A percentile compares a stretch with the other conserved stretches of the same genome.
phyloP scores from a whole-genome alignment of 2,113 vertebrate species.

The Pelecanoides urinatrix region DNA sequence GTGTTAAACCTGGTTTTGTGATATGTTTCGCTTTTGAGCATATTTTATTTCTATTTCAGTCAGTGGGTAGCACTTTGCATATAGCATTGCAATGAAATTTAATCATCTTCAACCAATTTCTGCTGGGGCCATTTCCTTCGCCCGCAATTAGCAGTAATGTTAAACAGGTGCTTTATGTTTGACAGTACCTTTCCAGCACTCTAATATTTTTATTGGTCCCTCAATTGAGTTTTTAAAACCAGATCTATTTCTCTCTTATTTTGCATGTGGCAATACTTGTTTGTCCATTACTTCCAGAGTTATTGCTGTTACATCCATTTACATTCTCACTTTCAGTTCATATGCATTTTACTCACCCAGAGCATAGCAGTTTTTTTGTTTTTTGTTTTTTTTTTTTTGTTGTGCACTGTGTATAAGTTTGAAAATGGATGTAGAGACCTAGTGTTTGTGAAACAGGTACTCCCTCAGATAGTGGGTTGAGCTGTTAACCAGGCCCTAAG shows the following conservation, averaged over 20 bases:
- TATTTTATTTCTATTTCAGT: constrained; percentile 7
- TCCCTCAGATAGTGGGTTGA: neutral
- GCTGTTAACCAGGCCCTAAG: neutral
- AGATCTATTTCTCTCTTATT: neutral
- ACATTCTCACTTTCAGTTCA: neutral
- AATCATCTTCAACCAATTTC: constrained; percentile 25
- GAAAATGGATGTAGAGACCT: neutral
- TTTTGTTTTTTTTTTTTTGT: neutral
- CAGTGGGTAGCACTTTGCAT: neutral
- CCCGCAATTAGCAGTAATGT: constrained; percentile 10
- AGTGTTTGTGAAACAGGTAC: neutral
- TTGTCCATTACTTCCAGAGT: neutral
- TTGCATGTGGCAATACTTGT: neutral
- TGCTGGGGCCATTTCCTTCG: constrained; percentile 30
- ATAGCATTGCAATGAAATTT: constrained; percentile 22
- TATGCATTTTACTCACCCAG: neutral
- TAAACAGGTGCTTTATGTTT: constrained; percentile 46
- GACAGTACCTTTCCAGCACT: neutral
- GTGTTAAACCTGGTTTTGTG: neutral
- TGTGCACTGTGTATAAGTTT: neutral
- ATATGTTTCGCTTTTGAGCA: neutral
- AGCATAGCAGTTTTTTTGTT: neutral
- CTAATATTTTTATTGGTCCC: constrained; percentile 25
- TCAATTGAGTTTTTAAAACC: neutral
- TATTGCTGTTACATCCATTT: neutral